Conservation (phyloP, 1,140 invertebrate species). For the Stegodyphus mimosarum region DNA sequence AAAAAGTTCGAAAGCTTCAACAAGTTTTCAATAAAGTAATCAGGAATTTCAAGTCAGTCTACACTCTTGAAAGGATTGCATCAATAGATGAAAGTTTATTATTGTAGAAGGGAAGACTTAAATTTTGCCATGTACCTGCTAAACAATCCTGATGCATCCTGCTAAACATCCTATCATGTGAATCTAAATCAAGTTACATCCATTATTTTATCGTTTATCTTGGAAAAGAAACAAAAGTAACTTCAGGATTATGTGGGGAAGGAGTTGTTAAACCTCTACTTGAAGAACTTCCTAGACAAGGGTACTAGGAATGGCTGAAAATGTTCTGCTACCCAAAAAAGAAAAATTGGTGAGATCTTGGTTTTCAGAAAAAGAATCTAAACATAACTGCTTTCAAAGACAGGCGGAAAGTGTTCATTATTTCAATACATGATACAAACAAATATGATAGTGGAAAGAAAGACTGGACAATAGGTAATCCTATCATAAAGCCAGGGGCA, state of each 20-base stretch:
- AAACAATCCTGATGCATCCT: background rate
- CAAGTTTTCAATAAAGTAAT: background rate
- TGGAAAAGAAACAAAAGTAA: slow-evolving; percentile 5
- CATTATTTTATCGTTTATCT: slow-evolving; percentile 1
- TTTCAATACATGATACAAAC: too few species aligned
- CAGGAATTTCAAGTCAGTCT: background rate
- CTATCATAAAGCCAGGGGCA: too few species aligned
- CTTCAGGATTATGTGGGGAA: background rate
- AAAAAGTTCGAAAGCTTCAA: background rate
- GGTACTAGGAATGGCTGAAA: background rate
- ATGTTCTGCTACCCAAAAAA: background rate
- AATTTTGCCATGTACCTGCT: background rate
- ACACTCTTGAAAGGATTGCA: slow-evolving; percentile 1
- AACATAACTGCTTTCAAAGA: too few species aligned
- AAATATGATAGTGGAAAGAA: too few species aligned
- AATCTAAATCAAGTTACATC: background rate
- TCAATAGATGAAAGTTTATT: slow-evolving; percentile 12
- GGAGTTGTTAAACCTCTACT: slow-evolving; percentile 14
- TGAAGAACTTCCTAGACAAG: slow-evolving; percentile 18
- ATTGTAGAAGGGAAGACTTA: slow-evolving; percentile 14
- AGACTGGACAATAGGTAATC: too few species aligned
- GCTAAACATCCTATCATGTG: slow-evolving; percentile 10
- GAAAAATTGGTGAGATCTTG: too few species aligned
- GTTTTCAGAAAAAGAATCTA: too few species aligned
- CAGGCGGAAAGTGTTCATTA: too few species aligned